Percentiles rank a stretch among this genome's conserved stretches.
Conservation (phyloP, 2,888 invertebrate species). For the Maniola hyperantus region DNA sequence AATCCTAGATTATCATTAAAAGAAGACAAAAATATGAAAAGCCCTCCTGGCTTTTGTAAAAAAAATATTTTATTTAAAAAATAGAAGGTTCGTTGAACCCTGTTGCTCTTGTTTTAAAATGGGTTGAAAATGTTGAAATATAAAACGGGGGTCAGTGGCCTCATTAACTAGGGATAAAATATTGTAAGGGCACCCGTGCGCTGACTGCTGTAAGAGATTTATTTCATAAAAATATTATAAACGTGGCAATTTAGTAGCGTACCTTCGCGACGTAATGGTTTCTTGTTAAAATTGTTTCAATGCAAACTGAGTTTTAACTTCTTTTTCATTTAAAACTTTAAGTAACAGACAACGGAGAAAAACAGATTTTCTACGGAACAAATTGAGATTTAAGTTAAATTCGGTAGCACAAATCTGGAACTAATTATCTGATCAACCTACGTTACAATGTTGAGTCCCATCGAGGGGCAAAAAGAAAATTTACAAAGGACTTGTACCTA, state of each 20-base stretch:
- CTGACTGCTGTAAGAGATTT: slow-evolving; percentile 2
- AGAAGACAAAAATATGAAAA: slow-evolving; percentile 14
- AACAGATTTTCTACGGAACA: too few species aligned
- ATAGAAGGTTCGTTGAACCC: slow-evolving; percentile 22
- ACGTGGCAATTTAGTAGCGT: slow-evolving; percentile 13
- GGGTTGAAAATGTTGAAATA: slow-evolving; percentile 39
- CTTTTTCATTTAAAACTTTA: background rate
- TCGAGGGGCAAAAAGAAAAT: too few species aligned
- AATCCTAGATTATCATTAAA: slow-evolving; percentile 5
- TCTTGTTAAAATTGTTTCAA: slow-evolving; percentile 4
- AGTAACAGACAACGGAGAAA: background rate
- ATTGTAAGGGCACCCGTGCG: slow-evolving; percentile 20
- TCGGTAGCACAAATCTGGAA: too few species aligned
- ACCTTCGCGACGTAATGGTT: background rate
- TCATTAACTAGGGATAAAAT: slow-evolving; percentile 36
- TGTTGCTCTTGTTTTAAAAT: slow-evolving; percentile 33
- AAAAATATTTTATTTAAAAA: slow-evolving; percentile 24
- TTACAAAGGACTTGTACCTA: too few species aligned
- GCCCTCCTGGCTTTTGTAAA: background rate
- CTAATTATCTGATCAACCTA: too few species aligned
- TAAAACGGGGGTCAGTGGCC: slow-evolving; percentile 38
- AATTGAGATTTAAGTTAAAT: too few species aligned
- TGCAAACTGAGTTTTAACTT: background rate
- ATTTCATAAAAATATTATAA: slow-evolving; percentile 20
- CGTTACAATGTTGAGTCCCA: too few species aligned